These are phyloP conservation scores for Siniperca undulata DNA, from an alignment of 2,797 vertebrate genomes.

Conservation along the genomic window DNA sequence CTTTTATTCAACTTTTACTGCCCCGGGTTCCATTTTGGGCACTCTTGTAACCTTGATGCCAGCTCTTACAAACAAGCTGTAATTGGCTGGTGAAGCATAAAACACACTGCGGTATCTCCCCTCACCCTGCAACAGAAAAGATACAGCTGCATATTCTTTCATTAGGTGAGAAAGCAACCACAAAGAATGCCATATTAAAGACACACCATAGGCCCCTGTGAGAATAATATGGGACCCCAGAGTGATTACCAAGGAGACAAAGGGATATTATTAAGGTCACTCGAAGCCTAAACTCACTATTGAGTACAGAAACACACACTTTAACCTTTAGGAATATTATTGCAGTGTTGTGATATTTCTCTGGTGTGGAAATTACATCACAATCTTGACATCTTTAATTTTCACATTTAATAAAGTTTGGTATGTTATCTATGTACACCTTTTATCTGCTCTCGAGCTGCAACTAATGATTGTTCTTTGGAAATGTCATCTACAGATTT, in stretches of 20 bases:
- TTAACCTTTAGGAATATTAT: neutral
- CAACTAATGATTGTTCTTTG: neutral
- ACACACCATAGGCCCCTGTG: neutral
- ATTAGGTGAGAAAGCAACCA: neutral
- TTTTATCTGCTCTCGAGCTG: neutral
- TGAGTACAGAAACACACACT: neutral
- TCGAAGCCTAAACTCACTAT: neutral
- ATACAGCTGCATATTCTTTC: neutral
- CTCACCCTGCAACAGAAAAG: neutral
- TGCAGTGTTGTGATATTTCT: neutral
- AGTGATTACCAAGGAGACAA: constrained; percentile 7
- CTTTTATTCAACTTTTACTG: constrained; percentile 1
- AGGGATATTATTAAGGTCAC: neutral
- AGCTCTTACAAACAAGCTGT: neutral
- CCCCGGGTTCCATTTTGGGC: neutral
- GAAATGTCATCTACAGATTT: neutral
- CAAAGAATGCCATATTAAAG: neutral
- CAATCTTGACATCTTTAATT: neutral
- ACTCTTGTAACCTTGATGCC: neutral
- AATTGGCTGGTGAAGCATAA: neutral
- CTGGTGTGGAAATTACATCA: neutral
- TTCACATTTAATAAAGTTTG: neutral
- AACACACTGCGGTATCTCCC: neutral
- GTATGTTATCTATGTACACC: neutral
- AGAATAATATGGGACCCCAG: neutral